phyloP scores from a whole-genome alignment of 1,140 invertebrate genomes.

The Drosophila arawakana region DNA sequence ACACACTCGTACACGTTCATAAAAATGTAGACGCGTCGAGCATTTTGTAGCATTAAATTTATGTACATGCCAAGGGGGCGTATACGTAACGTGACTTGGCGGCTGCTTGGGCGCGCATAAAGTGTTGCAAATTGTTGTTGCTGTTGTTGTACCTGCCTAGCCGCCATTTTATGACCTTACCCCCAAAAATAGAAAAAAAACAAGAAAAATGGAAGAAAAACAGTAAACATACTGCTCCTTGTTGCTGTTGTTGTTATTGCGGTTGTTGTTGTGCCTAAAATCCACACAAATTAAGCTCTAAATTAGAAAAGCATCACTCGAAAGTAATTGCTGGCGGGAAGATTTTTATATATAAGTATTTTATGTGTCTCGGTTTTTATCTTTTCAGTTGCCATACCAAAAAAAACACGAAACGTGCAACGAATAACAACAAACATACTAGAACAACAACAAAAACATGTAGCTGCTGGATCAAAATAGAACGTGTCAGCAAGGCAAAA shows the following conservation, averaged over 20 bases:
- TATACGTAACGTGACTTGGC: slow-evolving; percentile 65
- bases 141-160: slow-evolving; percentile 47
- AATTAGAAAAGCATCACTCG: slow-evolving; percentile 78
- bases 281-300: slow-evolving; percentile 76
- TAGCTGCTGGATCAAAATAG: slow-evolving; percentile 10
- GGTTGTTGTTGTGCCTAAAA: slow-evolving; percentile 44
- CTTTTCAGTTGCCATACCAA: slow-evolving; percentile 28
- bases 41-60: slow-evolving; percentile 76
- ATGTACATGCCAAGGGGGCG: slow-evolving; percentile 65
- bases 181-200: slow-evolving; percentile 33
- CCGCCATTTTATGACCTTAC: slow-evolving; percentile 58
- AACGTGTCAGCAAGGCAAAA: not conserved
- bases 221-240: slow-evolving; percentile 11
- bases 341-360: slow-evolving; percentile 54
- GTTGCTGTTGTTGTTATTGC: not conserved
- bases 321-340: slow-evolving; percentile 66
- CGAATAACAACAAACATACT: slow-evolving; percentile 1
- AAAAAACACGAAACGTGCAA: slow-evolving; percentile 17
- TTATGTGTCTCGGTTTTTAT: slow-evolving; percentile 62
- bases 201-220: not conserved
- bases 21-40: slow-evolving; percentile 41
- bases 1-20: slow-evolving; percentile 26
- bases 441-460: slow-evolving; percentile 38
- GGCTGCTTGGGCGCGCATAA: slow-evolving; percentile 51
- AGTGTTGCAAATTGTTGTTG: slow-evolving; percentile 67